Evolutionary conservation across 64 coral and sea anemone species (phyloP).

Genomic region (Montipora sp.): DNA sequence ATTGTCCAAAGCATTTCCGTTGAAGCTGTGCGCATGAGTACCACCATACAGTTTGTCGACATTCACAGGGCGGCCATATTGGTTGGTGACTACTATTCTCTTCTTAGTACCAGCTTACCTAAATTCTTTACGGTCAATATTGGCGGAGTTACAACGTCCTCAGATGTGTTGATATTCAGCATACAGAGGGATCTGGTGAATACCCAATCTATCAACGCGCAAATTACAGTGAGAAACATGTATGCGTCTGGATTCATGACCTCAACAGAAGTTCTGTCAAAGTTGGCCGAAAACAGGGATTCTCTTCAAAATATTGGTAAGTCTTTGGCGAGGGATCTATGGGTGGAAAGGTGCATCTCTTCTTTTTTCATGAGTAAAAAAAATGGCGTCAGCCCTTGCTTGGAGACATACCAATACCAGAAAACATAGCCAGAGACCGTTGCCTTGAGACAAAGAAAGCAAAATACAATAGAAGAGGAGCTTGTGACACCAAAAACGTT

Average conservation of each 20-base stretch:
- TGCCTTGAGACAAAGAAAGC: too few species aligned
- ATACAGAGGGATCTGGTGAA: constrained; percentile 16
- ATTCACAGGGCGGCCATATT: constrained; percentile 52
- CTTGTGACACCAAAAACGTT: too few species aligned
- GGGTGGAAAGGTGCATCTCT: background rate
- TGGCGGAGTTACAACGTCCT: background rate
- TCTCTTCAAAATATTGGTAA: constrained; percentile 44
- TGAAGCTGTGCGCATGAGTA: constrained; percentile 38
- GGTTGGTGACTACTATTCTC: constrained; percentile 77
- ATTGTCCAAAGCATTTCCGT: constrained; percentile 57
- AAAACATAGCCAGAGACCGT: too few species aligned
- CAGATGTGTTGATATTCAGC: constrained; percentile 48
- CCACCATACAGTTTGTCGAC: constrained; percentile 69
- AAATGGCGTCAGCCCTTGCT: too few species aligned
- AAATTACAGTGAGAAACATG: constrained; percentile 26
- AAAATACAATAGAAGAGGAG: too few species aligned
- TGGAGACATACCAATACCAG: too few species aligned
- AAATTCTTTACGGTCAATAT: background rate
- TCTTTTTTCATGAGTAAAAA: background rate
- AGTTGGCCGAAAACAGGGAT: constrained; percentile 10
- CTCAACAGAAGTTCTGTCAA: constrained; percentile 2
- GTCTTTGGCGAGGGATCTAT: background rate
- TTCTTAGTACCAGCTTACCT: background rate
- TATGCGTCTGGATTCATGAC: background rate
- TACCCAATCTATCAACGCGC: constrained; percentile 35